Percentiles rank a stretch among this genome's conserved stretches.
phyloP scores from a whole-genome alignment of 2,797 vertebrate species.

The Sebastes trivittatus region DNA sequence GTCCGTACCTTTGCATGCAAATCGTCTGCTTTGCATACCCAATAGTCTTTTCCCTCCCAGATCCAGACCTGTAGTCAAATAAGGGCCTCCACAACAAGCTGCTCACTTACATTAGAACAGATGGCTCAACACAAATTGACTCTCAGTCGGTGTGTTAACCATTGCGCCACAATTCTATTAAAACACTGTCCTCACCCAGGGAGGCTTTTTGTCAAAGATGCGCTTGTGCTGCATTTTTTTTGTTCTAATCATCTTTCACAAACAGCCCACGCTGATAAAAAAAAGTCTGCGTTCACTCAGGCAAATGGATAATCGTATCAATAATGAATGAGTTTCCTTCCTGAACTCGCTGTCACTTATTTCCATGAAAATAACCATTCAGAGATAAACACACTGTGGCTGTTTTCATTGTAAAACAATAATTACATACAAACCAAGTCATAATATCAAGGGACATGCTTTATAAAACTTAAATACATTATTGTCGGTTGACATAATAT shows the following conservation, averaged over 20 bases:
- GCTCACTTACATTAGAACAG: conserved; percentile 42
- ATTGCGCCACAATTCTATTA: not conserved
- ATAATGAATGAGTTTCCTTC: conserved; percentile 50
- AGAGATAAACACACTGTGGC: conserved; percentile 10
- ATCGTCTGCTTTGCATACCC: conserved; percentile 73
- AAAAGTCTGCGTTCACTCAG: conserved; percentile 51
- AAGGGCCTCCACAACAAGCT: conserved; percentile 40
- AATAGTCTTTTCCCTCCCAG: conserved; percentile 34
- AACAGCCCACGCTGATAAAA: conserved; percentile 53
- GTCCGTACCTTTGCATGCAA: conserved; percentile 66
- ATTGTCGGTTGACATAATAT: not conserved
- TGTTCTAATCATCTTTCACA: conserved; percentile 39
- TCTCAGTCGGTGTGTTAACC: conserved; percentile 11
- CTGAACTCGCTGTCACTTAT: conserved; percentile 31
- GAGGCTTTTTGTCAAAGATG: conserved; percentile 1
- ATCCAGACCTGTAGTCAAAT: conserved; percentile 77
- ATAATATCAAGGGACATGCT: not conserved
- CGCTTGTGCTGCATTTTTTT: conserved; percentile 18
- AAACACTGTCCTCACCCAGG: not conserved
- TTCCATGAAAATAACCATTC: conserved; percentile 23
- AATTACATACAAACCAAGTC: not conserved
- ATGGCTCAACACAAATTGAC: conserved; percentile 41
- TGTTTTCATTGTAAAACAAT: conserved; percentile 23
- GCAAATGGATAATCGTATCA: conserved; percentile 60
- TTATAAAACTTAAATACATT: not conserved